A percentile compares a stretch with the other conserved stretches of the same genome.
Evolutionary conservation across 2,888 invertebrate genomes (phyloP).

Genomic region (Caenorhabditis doughertyi): DNA sequence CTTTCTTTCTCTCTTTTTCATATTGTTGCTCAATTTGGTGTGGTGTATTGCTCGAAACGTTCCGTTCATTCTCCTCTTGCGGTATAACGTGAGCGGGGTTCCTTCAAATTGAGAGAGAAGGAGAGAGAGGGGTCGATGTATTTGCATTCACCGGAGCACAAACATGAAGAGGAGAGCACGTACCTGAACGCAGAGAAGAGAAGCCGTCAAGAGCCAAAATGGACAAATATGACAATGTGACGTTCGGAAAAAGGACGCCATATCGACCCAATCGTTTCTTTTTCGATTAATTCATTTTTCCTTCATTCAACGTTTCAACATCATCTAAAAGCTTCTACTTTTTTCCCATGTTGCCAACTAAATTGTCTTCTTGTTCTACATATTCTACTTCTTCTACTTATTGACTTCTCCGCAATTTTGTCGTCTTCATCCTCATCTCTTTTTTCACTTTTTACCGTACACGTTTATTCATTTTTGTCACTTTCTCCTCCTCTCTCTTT

Average conservation of each 20-base stretch:
- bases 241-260: constrained; percentile 29
- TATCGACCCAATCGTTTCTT: constrained; percentile 31
- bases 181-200: constrained; percentile 58
- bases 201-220: constrained; percentile 60
- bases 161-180: constrained; percentile 42
- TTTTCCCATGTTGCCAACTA: constrained; percentile 5
- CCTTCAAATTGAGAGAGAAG: background rate
- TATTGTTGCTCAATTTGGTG: constrained; percentile 8
- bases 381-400: background rate
- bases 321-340: background rate
- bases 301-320: background rate
- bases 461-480: constrained; percentile 63
- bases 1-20: background rate
- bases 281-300: background rate
- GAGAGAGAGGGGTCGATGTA: constrained; percentile 18
- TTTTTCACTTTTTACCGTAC: constrained; percentile 62
- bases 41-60: constrained; percentile 45
- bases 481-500: constrained; percentile 37
- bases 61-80: constrained; percentile 15
- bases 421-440: constrained; percentile 17
- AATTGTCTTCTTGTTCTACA: background rate
- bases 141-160: constrained; percentile 42
- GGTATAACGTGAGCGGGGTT: constrained; percentile 53
- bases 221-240: constrained; percentile 62
- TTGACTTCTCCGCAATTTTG: constrained; percentile 32